Percentiles rank a stretch among this genome's conserved stretches.
These are phyloP conservation scores for Montifringilla adamsi DNA, from an alignment of 2,113 vertebrate species.

Conservation along the genomic window DNA sequence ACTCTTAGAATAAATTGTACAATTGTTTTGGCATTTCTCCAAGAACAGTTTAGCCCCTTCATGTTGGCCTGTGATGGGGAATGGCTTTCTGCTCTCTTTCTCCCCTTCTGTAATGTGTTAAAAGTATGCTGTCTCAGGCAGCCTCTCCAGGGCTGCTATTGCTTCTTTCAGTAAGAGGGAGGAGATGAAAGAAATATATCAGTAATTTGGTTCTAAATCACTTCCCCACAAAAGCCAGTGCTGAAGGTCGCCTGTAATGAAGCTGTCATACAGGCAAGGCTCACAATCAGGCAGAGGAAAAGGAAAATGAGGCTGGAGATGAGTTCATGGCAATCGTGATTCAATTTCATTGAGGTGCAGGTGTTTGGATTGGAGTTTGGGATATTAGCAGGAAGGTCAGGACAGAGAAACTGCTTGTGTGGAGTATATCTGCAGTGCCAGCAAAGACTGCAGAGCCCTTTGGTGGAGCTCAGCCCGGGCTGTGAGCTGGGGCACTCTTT, in stretches of 20 bases:
- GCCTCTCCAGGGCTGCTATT: neutral
- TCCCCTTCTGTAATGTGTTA: neutral
- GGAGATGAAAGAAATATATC: neutral
- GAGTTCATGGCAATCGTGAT: neutral
- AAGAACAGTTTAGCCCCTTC: neutral
- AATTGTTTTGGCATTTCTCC: neutral
- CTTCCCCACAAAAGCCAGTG: neutral
- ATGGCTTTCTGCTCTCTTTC: neutral
- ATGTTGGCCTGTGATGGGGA: neutral
- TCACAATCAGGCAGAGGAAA: neutral
- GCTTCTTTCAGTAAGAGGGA: neutral
- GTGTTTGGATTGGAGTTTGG: neutral
- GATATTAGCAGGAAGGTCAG: neutral
- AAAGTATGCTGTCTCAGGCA: neutral
- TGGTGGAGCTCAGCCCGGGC: neutral
- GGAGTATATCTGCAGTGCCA: neutral
- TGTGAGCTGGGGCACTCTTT: neutral
- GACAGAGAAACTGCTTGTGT: neutral
- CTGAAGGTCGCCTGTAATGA: slow-evolving; percentile 63
- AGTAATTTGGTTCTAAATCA: slow-evolving; percentile 62
- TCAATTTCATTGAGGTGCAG: neutral
- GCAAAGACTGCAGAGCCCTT: neutral
- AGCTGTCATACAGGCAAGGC: neutral
- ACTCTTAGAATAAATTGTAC: neutral
- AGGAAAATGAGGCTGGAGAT: neutral